Evolutionary conservation across 2,797 vertebrate species (phyloP).

Genomic region (Antrozous pallidus): DNA sequence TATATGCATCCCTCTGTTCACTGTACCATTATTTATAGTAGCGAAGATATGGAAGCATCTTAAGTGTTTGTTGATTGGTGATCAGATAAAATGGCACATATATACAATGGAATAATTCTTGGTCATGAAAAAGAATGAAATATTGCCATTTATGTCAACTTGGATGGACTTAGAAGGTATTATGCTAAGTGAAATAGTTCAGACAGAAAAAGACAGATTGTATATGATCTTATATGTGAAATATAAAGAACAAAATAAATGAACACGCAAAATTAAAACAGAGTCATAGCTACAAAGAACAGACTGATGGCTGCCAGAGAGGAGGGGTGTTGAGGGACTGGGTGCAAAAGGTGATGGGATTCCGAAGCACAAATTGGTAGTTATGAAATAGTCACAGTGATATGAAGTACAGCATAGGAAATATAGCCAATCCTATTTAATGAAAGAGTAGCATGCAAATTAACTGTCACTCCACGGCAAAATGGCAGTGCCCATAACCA

Average conservation of each 20-base stretch:
- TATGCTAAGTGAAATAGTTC: not conserved
- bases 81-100: not conserved
- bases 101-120: not conserved
- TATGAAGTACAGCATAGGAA: not conserved
- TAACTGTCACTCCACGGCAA: too few species aligned
- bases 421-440: not conserved
- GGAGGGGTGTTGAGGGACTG: not conserved
- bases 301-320: not conserved
- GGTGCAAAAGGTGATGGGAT: not conserved
- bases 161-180: not conserved
- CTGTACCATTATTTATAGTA: not conserved
- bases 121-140: not conserved
- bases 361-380: not conserved
- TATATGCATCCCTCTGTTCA: not conserved
- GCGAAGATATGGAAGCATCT: not conserved
- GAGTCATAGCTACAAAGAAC: not conserved
- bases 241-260: not conserved
- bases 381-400: not conserved
- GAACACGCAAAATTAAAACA: not conserved
- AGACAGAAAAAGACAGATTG: not conserved
- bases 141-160: not conserved
- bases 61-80: not conserved
- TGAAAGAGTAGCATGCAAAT: too few species aligned
- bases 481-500: too few species aligned
- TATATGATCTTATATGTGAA: not conserved